These are phyloP conservation scores for Guaruba guarouba DNA, from an alignment of 2,113 vertebrate species.

Conservation along the genomic window DNA sequence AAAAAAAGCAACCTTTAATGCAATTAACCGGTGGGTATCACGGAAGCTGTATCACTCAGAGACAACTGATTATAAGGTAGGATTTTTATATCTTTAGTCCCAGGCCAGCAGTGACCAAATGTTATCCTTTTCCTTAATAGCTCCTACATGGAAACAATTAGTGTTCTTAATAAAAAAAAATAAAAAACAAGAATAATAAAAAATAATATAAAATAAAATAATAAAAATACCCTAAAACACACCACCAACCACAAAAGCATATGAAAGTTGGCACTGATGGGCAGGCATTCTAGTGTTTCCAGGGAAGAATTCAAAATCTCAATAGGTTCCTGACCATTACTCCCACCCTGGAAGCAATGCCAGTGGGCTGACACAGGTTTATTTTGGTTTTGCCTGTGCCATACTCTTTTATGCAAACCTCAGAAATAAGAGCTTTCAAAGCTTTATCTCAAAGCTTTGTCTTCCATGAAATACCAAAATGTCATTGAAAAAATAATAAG, in stretches of 20 bases:
- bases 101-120: neutral
- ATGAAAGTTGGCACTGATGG: neutral
- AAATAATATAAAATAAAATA: neutral
- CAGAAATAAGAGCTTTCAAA: neutral
- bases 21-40: neutral
- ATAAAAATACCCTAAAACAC: neutral
- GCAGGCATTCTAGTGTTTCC: neutral
- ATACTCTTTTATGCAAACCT: neutral
- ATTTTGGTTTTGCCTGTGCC: neutral
- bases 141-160: neutral
- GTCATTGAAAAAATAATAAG: neutral
- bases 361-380: neutral
- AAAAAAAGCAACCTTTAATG: neutral
- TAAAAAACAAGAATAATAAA: neutral
- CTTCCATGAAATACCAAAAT: neutral
- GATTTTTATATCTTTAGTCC: neutral
- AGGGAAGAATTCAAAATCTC: neutral
- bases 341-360: neutral
- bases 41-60: neutral
- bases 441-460: neutral
- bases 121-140: neutral
- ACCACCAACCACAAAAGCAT: neutral
- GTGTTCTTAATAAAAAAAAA: neutral
- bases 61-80: accelerated
- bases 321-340: neutral